Evolutionary conservation across 1,140 invertebrate genomes (phyloP).

Genomic region (Heliconius hermathena): DNA sequence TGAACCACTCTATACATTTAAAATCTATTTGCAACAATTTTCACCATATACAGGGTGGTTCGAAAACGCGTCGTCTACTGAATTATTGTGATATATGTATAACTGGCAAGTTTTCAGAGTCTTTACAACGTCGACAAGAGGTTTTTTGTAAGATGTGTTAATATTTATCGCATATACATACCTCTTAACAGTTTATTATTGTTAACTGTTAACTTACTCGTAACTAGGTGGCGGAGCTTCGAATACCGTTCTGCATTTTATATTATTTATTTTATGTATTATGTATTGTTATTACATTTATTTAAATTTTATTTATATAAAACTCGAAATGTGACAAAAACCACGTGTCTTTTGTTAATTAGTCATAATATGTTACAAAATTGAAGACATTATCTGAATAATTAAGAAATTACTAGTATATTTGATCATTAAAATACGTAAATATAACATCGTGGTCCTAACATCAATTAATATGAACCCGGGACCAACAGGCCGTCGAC

Average conservation of each 20-base stretch:
- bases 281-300: background rate
- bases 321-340: background rate
- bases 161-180: constrained; percentile 66
- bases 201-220: constrained; percentile 72
- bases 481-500: constrained; percentile 49
- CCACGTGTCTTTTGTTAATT: too few relatives aligned
- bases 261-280: background rate
- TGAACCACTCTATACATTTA: constrained; percentile 1
- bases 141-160: constrained; percentile 69
- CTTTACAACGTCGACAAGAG: constrained; percentile 70
- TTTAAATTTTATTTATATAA: background rate
- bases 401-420: background rate
- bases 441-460: constrained; percentile 41
- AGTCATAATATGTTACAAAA: background rate
- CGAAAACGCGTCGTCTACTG: constrained; percentile 39
- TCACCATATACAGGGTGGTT: constrained; percentile 1
- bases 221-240: constrained; percentile 44
- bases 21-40: background rate
- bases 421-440: background rate
- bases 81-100: constrained; percentile 73
- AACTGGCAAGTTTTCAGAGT: constrained; percentile 69
- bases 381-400: background rate
- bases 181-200: constrained; percentile 77
- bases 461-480: constrained; percentile 17
- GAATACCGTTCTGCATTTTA: constrained; percentile 7